phyloP scores from a whole-genome alignment of 1,140 invertebrate genomes.

The Drosophila ambigua region DNA sequence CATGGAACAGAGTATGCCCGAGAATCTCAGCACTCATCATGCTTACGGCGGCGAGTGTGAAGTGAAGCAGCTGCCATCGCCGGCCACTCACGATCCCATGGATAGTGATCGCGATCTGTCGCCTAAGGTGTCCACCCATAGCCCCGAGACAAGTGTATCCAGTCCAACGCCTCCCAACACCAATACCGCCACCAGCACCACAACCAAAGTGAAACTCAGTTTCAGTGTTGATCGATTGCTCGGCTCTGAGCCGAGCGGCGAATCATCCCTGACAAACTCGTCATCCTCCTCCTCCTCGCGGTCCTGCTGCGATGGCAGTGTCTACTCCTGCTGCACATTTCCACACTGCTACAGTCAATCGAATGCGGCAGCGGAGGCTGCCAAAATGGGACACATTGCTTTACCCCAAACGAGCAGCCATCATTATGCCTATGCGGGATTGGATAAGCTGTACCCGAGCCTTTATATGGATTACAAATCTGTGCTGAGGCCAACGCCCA shows the following conservation, averaged over 20 bases:
- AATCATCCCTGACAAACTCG: conserved; percentile 12
- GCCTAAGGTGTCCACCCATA: conserved; percentile 39
- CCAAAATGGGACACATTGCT: conserved; percentile 25
- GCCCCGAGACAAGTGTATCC: background rate
- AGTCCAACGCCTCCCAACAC: conserved; percentile 1
- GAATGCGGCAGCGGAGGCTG: conserved; percentile 25
- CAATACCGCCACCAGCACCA: conserved; percentile 4
- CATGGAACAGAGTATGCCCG: conserved; percentile 75
- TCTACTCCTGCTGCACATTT: conserved; percentile 61
- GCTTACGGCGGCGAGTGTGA: conserved; percentile 58
- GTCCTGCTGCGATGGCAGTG: conserved; percentile 56
- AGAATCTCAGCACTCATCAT: conserved; percentile 73
- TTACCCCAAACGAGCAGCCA: conserved; percentile 7
- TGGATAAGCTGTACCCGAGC: conserved; percentile 63
- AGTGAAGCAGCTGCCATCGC: conserved; percentile 25
- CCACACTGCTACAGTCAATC: conserved; percentile 50
- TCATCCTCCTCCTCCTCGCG: conserved; percentile 4
- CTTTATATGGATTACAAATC: conserved; percentile 77
- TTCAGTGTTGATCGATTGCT: conserved; percentile 79
- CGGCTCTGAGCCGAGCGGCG: conserved; percentile 47
- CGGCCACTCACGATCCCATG: conserved; percentile 19
- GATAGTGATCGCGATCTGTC: conserved; percentile 45
- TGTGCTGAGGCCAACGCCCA: conserved; percentile 68
- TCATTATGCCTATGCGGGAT: conserved; percentile 42
- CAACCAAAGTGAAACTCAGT: conserved; percentile 78